A percentile compares a stretch with the other conserved stretches of the same genome.
These are phyloP conservation scores for Eulemur rubriventer DNA, from an alignment of 2,797 vertebrate species.

Conservation along the genomic window DNA sequence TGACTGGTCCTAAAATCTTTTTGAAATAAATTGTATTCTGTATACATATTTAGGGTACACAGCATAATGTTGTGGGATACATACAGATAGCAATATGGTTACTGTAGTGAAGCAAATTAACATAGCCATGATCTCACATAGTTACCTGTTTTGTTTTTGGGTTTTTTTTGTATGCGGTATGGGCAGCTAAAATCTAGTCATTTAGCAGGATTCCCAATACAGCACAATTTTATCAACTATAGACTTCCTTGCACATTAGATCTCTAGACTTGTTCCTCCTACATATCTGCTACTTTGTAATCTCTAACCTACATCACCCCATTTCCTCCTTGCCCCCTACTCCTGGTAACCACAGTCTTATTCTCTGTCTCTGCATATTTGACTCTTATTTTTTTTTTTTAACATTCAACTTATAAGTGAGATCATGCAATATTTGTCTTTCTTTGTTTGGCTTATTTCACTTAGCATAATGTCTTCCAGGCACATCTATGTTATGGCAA, in stretches of 20 bases:
- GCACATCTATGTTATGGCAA: not conserved
- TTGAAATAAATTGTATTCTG: not conserved
- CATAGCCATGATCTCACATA: not conserved
- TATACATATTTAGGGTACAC: not conserved
- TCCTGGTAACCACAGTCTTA: not conserved
- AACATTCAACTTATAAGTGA: not conserved
- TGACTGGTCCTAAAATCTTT: not conserved
- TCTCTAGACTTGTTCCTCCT: not conserved
- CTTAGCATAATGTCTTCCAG: not conserved
- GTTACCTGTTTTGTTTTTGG: not conserved
- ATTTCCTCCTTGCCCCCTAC: not conserved
- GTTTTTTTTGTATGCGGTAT: not conserved
- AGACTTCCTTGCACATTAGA: not conserved
- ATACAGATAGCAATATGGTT: not conserved
- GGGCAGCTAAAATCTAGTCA: not conserved
- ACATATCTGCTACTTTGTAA: not conserved
- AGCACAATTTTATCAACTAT: not conserved
- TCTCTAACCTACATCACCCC: not conserved
- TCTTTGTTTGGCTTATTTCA: not conserved
- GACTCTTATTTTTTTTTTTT: not conserved
- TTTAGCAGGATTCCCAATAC: not conserved
- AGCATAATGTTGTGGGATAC: not conserved
- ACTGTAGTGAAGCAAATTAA: not conserved
- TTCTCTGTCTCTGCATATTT: not conserved
- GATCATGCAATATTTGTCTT: not conserved